Percentiles rank a stretch among this genome's conserved stretches.
phyloP scores from a whole-genome alignment of 2,888 invertebrate genomes.

The Drosophila robusta region DNA sequence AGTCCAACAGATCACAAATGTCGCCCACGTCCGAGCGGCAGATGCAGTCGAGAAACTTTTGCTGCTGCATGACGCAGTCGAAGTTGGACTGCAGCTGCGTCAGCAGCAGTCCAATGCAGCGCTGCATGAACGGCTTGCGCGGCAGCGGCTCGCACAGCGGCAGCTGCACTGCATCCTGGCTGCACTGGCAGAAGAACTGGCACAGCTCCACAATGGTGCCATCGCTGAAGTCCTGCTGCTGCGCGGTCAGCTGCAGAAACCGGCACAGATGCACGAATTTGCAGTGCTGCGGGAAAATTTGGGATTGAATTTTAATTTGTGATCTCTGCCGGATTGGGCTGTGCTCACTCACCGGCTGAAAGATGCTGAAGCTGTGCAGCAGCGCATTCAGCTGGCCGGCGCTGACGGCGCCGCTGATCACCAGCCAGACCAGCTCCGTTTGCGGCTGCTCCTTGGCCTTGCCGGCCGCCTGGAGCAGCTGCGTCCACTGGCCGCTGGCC shows the following conservation, averaged over 20 bases:
- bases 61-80: conserved; percentile 88
- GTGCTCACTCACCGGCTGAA: conserved; percentile 87
- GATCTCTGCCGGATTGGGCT: too few relatives aligned
- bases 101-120: conserved; percentile 87
- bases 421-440: conserved; percentile 68
- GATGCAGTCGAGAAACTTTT: conserved; percentile 87
- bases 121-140: conserved; percentile 86
- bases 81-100: conserved; percentile 88
- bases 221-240: conserved; percentile 85
- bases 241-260: conserved; percentile 86
- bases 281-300: conserved; percentile 86
- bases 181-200: conserved; percentile 80
- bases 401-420: conserved; percentile 84
- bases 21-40: conserved; percentile 87
- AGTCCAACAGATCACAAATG: conserved; percentile 85
- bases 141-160: conserved; percentile 82
- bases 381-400: conserved; percentile 87
- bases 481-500: conserved; percentile 79
- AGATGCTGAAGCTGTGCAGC: conserved; percentile 89
- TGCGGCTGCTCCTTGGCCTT: conserved; percentile 37
- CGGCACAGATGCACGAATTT: conserved; percentile 87
- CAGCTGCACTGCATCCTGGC: conserved; percentile 79
- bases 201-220: conserved; percentile 85
- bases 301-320: too few relatives aligned
- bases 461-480: conserved; percentile 48